phyloP scores from a whole-genome alignment of 2,888 invertebrate species.

The Catocala fraxini region DNA sequence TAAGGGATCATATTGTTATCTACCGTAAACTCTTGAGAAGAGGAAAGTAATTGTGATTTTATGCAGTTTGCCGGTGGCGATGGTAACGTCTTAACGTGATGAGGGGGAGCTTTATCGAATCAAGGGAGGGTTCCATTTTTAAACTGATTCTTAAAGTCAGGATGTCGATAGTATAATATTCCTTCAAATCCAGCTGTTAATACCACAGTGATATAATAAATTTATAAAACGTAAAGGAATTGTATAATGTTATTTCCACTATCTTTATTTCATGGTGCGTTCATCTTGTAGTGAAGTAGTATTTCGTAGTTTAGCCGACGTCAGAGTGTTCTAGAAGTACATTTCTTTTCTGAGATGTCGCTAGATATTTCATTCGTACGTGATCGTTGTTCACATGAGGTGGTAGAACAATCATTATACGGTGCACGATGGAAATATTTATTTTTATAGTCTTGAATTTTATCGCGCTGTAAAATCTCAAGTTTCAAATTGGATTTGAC shows the following conservation, averaged over 20 bases:
- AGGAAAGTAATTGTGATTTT: not conserved
- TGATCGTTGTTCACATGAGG: slow-evolving; percentile 60
- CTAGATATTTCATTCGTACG: slow-evolving; percentile 67
- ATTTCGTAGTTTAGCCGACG: slow-evolving; percentile 56
- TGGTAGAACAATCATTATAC: slow-evolving; percentile 46
- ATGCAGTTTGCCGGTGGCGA: slow-evolving; percentile 8
- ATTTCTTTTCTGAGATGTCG: slow-evolving; percentile 52
- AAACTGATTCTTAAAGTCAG: too few relatives aligned
- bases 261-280: slow-evolving; percentile 35
- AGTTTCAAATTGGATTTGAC: slow-evolving; percentile 22
- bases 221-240: slow-evolving; percentile 17
- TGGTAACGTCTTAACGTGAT: not conserved
- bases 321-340: slow-evolving; percentile 55
- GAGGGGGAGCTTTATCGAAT: not conserved
- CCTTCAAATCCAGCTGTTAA: too few relatives aligned
- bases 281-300: slow-evolving; percentile 31
- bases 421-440: slow-evolving; percentile 34
- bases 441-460: slow-evolving; percentile 24
- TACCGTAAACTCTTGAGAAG: not conserved
- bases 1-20: not conserved
- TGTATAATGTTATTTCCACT: slow-evolving; percentile 24
- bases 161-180: too few relatives aligned
- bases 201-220: not conserved
- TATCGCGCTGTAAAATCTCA: slow-evolving; percentile 18
- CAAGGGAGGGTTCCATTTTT: not conserved